Percentiles rank a stretch among this genome's conserved stretches.
Conservation (phyloP, 2,888 invertebrate genomes). For the Pollenia labialis region DNA sequence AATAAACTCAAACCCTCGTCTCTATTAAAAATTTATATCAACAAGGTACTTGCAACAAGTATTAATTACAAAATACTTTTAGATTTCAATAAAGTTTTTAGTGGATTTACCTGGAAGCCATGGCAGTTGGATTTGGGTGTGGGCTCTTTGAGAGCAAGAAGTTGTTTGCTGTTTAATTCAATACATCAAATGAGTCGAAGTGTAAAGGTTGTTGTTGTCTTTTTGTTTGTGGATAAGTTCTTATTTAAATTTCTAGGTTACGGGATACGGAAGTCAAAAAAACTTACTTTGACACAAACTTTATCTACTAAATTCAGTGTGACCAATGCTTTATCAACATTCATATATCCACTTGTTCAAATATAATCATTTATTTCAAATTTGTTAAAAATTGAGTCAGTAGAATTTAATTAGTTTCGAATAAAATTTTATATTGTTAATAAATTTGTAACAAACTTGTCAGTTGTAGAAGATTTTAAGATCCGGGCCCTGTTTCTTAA, state of each 20-base stretch:
- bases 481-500: too few relatives aligned
- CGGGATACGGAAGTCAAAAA: background rate
- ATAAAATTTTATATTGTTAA: too few relatives aligned
- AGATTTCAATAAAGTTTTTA: slow-evolving; percentile 3
- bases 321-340: too few relatives aligned
- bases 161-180: background rate
- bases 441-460: too few relatives aligned
- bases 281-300: background rate
- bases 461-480: too few relatives aligned
- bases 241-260: background rate
- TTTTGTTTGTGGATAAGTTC: background rate
- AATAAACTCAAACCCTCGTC: background rate
- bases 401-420: too few relatives aligned
- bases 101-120: background rate
- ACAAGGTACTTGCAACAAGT: slow-evolving; percentile 12
- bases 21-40: background rate
- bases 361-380: too few relatives aligned
- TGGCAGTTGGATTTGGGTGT: background rate
- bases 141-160: background rate
- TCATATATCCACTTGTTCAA: too few relatives aligned
- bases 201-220: slow-evolving; percentile 8
- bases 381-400: too few relatives aligned
- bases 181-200: slow-evolving; percentile 21
- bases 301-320: background rate
- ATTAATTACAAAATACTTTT: slow-evolving; percentile 35